Evolutionary conservation across 1,140 invertebrate genomes (phyloP), one percentile per base, ranked within the genome.

Genomic region (Augochlora pura): DNA sequence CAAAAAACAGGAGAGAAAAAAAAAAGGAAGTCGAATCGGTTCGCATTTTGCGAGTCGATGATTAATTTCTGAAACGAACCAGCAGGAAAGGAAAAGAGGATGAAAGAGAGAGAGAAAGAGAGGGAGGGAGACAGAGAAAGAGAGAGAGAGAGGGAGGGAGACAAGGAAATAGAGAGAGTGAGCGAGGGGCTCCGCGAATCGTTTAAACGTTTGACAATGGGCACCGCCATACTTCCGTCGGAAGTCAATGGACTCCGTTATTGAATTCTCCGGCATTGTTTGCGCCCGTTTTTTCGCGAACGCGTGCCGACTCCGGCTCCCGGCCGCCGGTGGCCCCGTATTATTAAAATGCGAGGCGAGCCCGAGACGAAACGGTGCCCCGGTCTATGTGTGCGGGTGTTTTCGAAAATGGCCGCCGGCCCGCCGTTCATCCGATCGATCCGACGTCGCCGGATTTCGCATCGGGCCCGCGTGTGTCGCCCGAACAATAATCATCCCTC

Each of bases 351-450:
- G 25, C 46, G 27, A 14, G 42, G 39, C 14, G 5, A 46, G 42
- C 8, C 49, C 8, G 16, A 39, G 6, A n/a, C 21, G 8, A 23
- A 46, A 32, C n/a, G 14, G 18, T 25, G n/a, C 42, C 10, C 38
- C 14, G 16, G 0, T n/a, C 42, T 27, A 1, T n/a, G 1, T 21
- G 23, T 65, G 25, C 66, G 49, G 12, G 18, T 52, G 25, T 65
- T 74, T 65, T 65, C 62, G 14, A 46, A 9, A 57, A 10, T 65
- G 63, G 39, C 39, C n/a, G 14, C 6, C 62, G 32, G 18, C 7
- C 16, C 39, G 32, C 76, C 76, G 71, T 77, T 77, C 63, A 38
- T n/a, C 68, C 64, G 76, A 77, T 77, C 71, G 76, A 77, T 77
- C 46, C 27, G 2, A 10, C 68, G 25, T 60, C 68, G 54, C 71